phyloP scores from a whole-genome alignment of 1,140 invertebrate species.

The Apis laboriosa region DNA sequence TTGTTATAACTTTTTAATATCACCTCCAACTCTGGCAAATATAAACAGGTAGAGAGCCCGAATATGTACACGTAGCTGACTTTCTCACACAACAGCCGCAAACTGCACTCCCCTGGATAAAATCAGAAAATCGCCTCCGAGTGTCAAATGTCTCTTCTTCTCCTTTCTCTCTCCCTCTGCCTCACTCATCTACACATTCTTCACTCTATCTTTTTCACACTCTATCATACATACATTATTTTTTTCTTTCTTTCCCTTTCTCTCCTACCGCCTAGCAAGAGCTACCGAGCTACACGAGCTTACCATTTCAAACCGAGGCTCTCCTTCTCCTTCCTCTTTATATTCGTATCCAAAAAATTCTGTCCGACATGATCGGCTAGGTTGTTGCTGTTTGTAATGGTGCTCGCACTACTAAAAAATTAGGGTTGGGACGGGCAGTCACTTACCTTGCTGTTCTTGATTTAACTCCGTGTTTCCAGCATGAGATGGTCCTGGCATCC shows the following conservation, averaged over 20 bases:
- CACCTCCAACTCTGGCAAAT: conserved; percentile 49
- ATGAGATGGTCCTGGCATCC: conserved; percentile 78
- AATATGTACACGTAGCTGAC: conserved; percentile 76
- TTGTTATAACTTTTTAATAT: neutral
- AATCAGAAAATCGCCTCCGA: conserved; percentile 74
- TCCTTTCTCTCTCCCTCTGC: neutral
- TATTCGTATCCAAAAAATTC: conserved; percentile 76
- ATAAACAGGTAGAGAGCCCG: conserved; percentile 48
- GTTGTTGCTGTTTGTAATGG: conserved; percentile 82
- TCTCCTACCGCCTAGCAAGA: conserved; percentile 79
- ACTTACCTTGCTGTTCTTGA: conserved; percentile 80
- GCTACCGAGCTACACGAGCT: conserved; percentile 81
- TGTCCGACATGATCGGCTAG: conserved; percentile 80
- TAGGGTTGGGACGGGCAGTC: conserved; percentile 58
- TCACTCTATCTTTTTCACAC: neutral
- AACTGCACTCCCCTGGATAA: conserved; percentile 80
- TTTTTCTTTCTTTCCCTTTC: conserved; percentile 23
- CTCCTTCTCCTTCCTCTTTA: conserved; percentile 75
- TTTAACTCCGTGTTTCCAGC: conserved; percentile 74
- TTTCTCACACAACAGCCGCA: conserved; percentile 80
- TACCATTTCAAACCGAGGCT: conserved; percentile 81
- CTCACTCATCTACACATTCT: conserved; percentile 16
- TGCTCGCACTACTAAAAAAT: conserved; percentile 80
- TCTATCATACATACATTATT: conserved; percentile 9
- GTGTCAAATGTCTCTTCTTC: conserved; percentile 77